Conservation (phyloP, 2,113 vertebrate species). For the Casuarius casuarius region DNA sequence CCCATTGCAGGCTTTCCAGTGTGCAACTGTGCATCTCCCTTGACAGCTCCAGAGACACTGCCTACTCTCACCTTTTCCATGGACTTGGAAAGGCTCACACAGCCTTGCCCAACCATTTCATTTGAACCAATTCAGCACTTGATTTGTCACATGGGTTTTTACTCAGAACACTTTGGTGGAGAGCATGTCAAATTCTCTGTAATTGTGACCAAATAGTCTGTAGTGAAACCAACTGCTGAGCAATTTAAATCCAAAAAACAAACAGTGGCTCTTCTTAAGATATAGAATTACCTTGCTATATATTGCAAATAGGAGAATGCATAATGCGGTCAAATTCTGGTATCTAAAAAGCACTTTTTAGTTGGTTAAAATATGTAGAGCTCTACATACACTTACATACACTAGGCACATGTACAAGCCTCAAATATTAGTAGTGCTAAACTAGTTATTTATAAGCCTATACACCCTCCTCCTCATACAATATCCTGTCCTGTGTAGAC, state of each 20-base stretch:
- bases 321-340: background rate
- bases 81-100: background rate
- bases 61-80: background rate
- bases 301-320: background rate
- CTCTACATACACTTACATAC: no score
- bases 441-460: background rate
- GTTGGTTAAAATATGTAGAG: background rate
- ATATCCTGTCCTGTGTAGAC: accelerated
- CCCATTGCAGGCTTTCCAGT: background rate
- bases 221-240: background rate
- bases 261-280: background rate
- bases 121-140: background rate
- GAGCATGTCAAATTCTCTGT: background rate
- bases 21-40: background rate
- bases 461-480: background rate
- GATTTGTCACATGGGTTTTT: background rate
- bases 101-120: background rate
- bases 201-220: background rate
- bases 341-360: background rate
- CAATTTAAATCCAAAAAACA: background rate
- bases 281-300: accelerated
- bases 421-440: background rate
- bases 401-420: background rate
- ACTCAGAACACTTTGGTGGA: background rate
- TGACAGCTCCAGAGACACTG: background rate